These are phyloP conservation scores for Drosophila monieri DNA, from an alignment of 2,888 invertebrate genomes.

Conservation along the genomic window DNA sequence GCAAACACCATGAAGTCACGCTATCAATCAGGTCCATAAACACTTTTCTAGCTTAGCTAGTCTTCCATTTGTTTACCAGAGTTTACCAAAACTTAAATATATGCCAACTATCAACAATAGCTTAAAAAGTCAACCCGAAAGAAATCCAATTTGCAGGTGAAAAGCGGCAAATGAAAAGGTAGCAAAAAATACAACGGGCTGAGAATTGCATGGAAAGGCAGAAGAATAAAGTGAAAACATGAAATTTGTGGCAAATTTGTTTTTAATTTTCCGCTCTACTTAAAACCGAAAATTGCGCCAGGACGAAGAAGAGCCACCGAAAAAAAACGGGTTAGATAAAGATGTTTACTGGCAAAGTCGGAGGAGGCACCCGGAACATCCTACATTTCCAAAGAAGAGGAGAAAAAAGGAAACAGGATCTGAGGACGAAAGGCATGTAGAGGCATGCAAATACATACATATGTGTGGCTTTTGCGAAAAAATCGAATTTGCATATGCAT, in stretches of 20 bases:
- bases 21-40: not conserved
- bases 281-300: slow-evolving; percentile 70
- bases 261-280: slow-evolving; percentile 80
- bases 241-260: slow-evolving; percentile 70
- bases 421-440: not conserved
- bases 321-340: slow-evolving; percentile 65
- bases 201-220: slow-evolving; percentile 21
- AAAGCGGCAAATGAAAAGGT: slow-evolving; percentile 27
- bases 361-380: slow-evolving; percentile 3
- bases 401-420: not conserved
- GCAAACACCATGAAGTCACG: not conserved
- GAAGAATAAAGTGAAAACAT: slow-evolving; percentile 44
- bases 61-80: not conserved
- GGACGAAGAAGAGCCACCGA: slow-evolving; percentile 9
- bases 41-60: not conserved
- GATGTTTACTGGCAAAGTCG: slow-evolving; percentile 54
- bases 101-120: slow-evolving; percentile 15
- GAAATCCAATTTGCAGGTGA: slow-evolving; percentile 43
- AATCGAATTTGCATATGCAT: slow-evolving; percentile 76
- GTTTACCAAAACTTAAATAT: slow-evolving; percentile 9
- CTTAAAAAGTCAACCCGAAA: slow-evolving; percentile 23
- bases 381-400: not conserved
- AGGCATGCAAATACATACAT: slow-evolving; percentile 65
- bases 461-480: slow-evolving; percentile 56
- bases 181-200: not conserved